Percentiles rank a stretch among this genome's conserved stretches.
These are phyloP conservation scores for Peromyscus polionotus DNA, from an alignment of 2,113 vertebrate genomes.

Conservation along the genomic window DNA sequence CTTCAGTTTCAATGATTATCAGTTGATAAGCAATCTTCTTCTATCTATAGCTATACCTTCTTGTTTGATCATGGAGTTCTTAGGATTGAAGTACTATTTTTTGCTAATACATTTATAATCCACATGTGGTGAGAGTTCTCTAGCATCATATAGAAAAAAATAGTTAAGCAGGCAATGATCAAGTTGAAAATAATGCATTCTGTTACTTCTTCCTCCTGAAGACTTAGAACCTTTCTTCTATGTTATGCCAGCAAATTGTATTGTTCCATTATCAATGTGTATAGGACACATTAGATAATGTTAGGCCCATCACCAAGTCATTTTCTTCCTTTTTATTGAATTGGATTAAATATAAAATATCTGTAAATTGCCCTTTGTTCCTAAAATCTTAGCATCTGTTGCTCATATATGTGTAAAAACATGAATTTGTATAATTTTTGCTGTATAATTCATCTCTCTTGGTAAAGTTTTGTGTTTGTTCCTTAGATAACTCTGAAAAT, in stretches of 20 bases:
- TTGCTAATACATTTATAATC: background rate
- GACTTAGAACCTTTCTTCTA: background rate
- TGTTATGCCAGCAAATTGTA: background rate
- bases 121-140: background rate
- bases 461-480: background rate
- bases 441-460: background rate
- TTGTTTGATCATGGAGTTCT: background rate
- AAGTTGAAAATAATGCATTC: background rate
- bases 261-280: background rate
- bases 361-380: background rate
- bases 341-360: background rate
- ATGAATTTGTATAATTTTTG: background rate
- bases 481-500: background rate
- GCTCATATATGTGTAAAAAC: background rate
- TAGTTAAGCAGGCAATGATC: background rate
- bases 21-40: background rate
- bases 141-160: background rate
- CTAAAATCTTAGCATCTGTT: background rate
- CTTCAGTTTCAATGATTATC: background rate
- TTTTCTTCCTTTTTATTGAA: background rate
- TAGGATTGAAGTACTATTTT: background rate
- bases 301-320: background rate
- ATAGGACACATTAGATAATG: background rate
- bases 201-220: background rate
- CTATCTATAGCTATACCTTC: background rate